Conservation (phyloP, 1,140 invertebrate species). For the Hyphantria cunea region DNA sequence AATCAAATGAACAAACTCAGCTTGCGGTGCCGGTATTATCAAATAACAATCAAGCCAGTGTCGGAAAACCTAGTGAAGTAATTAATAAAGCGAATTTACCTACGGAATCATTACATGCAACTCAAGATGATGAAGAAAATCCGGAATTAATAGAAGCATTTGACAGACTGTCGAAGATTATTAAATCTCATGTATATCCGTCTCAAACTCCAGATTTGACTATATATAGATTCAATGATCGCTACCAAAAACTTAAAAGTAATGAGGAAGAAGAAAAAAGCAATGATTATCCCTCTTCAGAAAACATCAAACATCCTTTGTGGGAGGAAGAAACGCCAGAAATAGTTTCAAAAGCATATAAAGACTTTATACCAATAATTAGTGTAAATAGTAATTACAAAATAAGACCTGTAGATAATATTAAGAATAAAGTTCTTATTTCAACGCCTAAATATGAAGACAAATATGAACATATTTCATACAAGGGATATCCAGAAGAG, state of each 20-base stretch:
- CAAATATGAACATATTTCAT: background rate
- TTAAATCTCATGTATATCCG: constrained; percentile 42
- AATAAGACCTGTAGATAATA: background rate
- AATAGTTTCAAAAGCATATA: no score
- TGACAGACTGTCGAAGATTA: constrained; percentile 41
- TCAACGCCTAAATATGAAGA: background rate
- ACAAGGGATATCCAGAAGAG: background rate
- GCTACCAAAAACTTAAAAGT: constrained; percentile 5
- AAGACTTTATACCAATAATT: background rate
- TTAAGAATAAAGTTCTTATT: background rate
- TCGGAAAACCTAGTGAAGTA: background rate
- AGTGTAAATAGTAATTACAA: background rate
- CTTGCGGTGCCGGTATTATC: background rate
- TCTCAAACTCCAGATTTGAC: constrained; percentile 30
- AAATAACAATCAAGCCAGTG: background rate
- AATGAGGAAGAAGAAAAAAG: background rate
- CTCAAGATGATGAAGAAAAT: constrained; percentile 16
- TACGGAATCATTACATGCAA: background rate
- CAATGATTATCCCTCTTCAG: background rate
- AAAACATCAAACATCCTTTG: background rate
- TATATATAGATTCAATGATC: constrained; percentile 21
- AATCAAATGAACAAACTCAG: background rate
- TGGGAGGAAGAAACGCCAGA: background rate
- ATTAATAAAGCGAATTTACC: background rate
- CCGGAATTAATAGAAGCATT: constrained; percentile 41